Evolutionary conservation across 1,140 invertebrate species (phyloP), one percentile per base, ranked within the genome.

Genomic region (Globodera ellingtonae): DNA sequence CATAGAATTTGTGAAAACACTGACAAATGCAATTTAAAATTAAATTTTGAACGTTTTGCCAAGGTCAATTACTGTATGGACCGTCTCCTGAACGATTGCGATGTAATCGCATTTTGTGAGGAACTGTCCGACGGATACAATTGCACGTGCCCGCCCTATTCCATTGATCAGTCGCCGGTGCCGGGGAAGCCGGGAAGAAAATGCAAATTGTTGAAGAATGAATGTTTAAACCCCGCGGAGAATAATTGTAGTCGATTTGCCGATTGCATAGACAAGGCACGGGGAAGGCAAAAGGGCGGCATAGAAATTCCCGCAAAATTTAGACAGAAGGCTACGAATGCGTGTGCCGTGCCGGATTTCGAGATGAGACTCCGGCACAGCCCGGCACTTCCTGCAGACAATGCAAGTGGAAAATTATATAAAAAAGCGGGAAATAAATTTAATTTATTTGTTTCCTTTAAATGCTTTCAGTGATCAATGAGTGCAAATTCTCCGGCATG

Each of bases 401-500:
- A 52, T 85, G 84, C 84, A 75, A 73, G 85, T 44, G n/a, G n/a
- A 48, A n/a, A n/a, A 76, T 3, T 21, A 67, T 67, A 18, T 67
- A 3, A 21, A 21, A 21, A 21, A 65, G 2, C 59, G 21, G 59
- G 59, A 21, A 21, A 65, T 13, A 65, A 65, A 21, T 35, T 35
- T 65, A 13, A 13, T 21, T 65, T 65, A 15, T 69, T 69, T 44
- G 67, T 24, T 70, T 70, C 10, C 10, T 44, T 18, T 18, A 44
- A 70, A 70, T 15, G 0, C 4, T 70, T 24, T 18, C 4, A 82
- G 81, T 83, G n/a, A 89, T 97, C 79, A 94, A 97, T 86, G 95
- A 97, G 89, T 97, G 95, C 84, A 92, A 92, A 0, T 93, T 93
- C 0, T 89, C 92, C 8, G 94, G 97, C 74, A 89, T 96, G 10